Percentiles rank a stretch among this genome's conserved stretches.
Evolutionary conservation across 2,113 vertebrate genomes (phyloP).

Genomic region (Engystomops pustulosus): DNA sequence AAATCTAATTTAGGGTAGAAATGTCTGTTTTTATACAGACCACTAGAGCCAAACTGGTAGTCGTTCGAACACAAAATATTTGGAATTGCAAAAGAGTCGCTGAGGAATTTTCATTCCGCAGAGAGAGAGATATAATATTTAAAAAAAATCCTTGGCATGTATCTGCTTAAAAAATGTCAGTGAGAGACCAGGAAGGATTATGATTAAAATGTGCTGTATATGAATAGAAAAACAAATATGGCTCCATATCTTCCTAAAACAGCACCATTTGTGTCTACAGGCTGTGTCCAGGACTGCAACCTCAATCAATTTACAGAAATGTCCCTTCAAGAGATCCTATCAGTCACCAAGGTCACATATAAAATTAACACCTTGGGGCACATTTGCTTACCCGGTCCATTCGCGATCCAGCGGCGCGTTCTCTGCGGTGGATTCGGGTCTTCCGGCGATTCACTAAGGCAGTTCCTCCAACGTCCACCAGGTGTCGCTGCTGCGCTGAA

Average conservation of each 20-base stretch:
- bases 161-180: not conserved
- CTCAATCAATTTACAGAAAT: not conserved
- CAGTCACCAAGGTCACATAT: too few relatives aligned
- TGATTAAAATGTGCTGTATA: not conserved
- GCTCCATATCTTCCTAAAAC: not conserved
- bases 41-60: not conserved
- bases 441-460: too few relatives aligned
- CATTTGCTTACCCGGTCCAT: too few relatives aligned
- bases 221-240: not conserved
- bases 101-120: slow-evolving; percentile 32
- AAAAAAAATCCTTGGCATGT: slow-evolving; percentile 16
- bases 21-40: slow-evolving; percentile 16
- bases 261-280: not conserved
- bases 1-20: slow-evolving; percentile 21
- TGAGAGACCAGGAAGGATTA: not conserved
- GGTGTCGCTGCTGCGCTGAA: too few relatives aligned
- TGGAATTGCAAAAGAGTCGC: slow-evolving; percentile 36
- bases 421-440: too few relatives aligned
- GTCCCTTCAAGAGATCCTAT: too few relatives aligned
- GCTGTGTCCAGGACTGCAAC: not conserved
- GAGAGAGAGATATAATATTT: slow-evolving; percentile 7
- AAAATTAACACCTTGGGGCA: too few relatives aligned
- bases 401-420: too few relatives aligned
- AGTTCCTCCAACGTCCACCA: too few relatives aligned
- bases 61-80: slow-evolving; percentile 13